These are phyloP conservation scores for Lamellibrachia columna DNA, from an alignment of 2,888 invertebrate species.

Conservation along the genomic window DNA sequence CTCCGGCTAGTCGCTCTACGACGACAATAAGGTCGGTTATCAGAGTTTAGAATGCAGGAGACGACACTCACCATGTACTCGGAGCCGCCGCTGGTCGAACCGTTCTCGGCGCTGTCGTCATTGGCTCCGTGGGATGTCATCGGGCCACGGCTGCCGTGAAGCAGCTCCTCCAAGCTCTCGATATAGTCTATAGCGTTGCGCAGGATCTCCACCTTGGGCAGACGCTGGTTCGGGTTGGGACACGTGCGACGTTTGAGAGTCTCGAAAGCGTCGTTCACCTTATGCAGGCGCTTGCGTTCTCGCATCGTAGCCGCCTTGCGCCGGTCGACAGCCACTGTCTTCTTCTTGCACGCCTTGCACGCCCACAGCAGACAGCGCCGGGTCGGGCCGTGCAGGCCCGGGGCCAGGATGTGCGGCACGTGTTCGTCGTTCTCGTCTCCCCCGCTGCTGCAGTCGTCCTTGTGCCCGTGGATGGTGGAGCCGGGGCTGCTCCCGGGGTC, in stretches of 20 bases:
- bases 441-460: conserved; percentile 21
- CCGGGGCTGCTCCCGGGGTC: background rate
- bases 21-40: background rate
- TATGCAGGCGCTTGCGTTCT: conserved; percentile 89
- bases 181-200: conserved; percentile 98
- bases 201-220: conserved; percentile 97
- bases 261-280: conserved; percentile 99
- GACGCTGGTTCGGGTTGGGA: conserved; percentile 92
- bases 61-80: background rate
- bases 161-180: conserved; percentile 72
- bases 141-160: conserved; percentile 53
- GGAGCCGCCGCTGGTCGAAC: background rate
- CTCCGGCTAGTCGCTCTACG: too few species aligned
- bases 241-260: conserved; percentile 90
- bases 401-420: conserved; percentile 65
- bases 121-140: background rate
- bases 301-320: conserved; percentile 96
- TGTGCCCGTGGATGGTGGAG: background rate
- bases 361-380: conserved; percentile 91
- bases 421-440: conserved; percentile 46
- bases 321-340: conserved; percentile 93
- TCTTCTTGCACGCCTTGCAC: conserved; percentile 92
- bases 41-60: background rate
- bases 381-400: conserved; percentile 68
- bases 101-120: background rate